These are phyloP conservation scores for Sinelater perroti DNA, from an alignment of 2,888 invertebrate species.

Conservation along the genomic window DNA sequence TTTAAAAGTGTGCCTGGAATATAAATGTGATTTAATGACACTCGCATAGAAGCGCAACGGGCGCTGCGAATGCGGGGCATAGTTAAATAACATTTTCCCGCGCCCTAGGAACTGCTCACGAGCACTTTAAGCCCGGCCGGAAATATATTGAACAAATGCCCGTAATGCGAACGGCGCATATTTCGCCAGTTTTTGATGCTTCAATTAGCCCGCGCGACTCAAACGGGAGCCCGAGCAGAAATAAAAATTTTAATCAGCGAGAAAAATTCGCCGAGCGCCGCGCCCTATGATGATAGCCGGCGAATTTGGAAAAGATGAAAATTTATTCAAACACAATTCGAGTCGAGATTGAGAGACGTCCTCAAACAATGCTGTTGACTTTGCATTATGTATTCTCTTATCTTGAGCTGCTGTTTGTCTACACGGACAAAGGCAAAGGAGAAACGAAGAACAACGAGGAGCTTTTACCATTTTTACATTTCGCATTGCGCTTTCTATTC, in stretches of 20 bases:
- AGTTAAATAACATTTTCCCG: slow-evolving; percentile 2
- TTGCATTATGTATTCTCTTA: slow-evolving; percentile 44
- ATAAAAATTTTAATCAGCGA: no score
- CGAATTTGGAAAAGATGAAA: slow-evolving; percentile 35
- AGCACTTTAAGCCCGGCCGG: background rate
- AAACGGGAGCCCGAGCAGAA: no score
- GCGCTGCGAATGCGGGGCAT: background rate
- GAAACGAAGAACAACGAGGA: slow-evolving; percentile 26
- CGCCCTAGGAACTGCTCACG: slow-evolving; percentile 8
- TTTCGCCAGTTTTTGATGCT: no score
- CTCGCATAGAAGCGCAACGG: background rate
- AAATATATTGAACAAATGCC: no score
- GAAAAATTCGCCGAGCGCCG: no score
- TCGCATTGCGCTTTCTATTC: slow-evolving; percentile 20
- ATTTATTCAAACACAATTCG: slow-evolving; percentile 40
- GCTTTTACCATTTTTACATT: slow-evolving; percentile 36
- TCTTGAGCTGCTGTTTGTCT: slow-evolving; percentile 31
- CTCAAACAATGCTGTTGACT: slow-evolving; percentile 45
- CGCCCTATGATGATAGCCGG: slow-evolving; percentile 19
- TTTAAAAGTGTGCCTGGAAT: slow-evolving; percentile 21
- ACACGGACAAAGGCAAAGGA: slow-evolving; percentile 20
- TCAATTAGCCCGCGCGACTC: no score
- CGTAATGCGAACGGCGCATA: no score
- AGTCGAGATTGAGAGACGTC: slow-evolving; percentile 41
- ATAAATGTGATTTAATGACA: slow-evolving; percentile 27